These are phyloP conservation scores for Phthorimaea operculella DNA, from an alignment of 1,140 invertebrate species.

Conservation along the genomic window DNA sequence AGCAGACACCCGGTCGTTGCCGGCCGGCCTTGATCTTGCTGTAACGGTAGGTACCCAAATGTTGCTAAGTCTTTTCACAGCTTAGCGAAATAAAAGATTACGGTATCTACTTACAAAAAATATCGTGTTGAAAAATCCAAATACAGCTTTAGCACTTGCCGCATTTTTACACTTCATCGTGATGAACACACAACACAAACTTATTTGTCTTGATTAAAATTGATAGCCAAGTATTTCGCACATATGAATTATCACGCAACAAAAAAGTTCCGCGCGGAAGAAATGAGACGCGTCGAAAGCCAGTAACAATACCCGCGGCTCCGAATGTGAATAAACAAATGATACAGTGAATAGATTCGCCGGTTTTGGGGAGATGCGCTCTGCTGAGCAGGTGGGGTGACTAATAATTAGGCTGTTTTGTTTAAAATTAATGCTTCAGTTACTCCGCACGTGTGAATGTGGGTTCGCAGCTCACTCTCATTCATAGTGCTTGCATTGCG, in stretches of 20 bases:
- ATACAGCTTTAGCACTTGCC: conserved; percentile 53
- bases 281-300: conserved; percentile 7
- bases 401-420: conserved; percentile 64
- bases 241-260: neutral
- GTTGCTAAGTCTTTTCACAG: conserved; percentile 15
- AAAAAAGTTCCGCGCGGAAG: neutral
- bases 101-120: conserved; percentile 56
- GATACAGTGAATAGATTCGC: conserved; percentile 54
- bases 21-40: neutral
- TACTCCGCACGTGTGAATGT: conserved; percentile 29
- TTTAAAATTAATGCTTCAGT: conserved; percentile 60
- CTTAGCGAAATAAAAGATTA: neutral
- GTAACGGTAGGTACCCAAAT: neutral
- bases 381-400: conserved; percentile 66
- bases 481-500: neutral
- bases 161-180: conserved; percentile 51
- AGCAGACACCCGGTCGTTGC: neutral
- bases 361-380: conserved; percentile 66
- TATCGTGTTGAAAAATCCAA: conserved; percentile 60
- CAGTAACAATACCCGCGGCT: neutral
- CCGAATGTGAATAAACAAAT: conserved; percentile 36
- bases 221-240: no score
- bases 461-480: neutral
- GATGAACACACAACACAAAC: neutral
- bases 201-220: neutral